Evolutionary conservation across 2,113 vertebrate species (phyloP), one percentile per base, ranked within the genome.

Genomic region (Amphiprion ocellaris): DNA sequence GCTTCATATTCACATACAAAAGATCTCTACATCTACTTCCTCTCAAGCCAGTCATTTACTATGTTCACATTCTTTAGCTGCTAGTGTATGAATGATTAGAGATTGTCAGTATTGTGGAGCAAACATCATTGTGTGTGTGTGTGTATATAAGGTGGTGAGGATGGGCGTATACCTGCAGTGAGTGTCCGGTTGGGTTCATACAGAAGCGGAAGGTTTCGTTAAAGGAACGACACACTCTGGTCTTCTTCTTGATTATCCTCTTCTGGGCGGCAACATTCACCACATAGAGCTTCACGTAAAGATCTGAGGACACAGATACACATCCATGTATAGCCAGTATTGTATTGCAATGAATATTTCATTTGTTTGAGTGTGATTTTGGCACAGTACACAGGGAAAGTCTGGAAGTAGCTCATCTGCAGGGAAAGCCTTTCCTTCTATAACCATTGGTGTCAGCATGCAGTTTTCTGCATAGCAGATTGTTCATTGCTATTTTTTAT

Each of bases 181-280:
- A 82, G 63, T 99, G 98, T 58, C 97, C 98, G 0, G 96, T 94
- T 74, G 98, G 98, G 92, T 97, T 99, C 92, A 99, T 95, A 72
- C 96, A 96, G 94, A 99, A 98, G 87, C 98, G 95, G 91, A 99
- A 99, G 0, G 97, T 99, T 92, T 99, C 98, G 28, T 99, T 99
- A 86, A 99, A 99, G 0, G 97, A 99, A 53, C 98, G 95, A 88
- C 98, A 99, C 59, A 99, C 97, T 81, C 98, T 94, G 28, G 98
- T 99, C 94, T 99, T 99, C 94, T 99, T 99, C 95, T 99, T 99
- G 87, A 99, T 97, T 77, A 99, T 96, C 90, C 97, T 96, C 83
- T 99, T 99, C 87, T 99, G 98, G 16, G 97, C 98, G 66, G 97
- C 96, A 46, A 99, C 94, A 77, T 99, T 99, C 83, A 99, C 96